phyloP scores from a whole-genome alignment of 2,113 vertebrate genomes.

The Taxidea taxus region DNA sequence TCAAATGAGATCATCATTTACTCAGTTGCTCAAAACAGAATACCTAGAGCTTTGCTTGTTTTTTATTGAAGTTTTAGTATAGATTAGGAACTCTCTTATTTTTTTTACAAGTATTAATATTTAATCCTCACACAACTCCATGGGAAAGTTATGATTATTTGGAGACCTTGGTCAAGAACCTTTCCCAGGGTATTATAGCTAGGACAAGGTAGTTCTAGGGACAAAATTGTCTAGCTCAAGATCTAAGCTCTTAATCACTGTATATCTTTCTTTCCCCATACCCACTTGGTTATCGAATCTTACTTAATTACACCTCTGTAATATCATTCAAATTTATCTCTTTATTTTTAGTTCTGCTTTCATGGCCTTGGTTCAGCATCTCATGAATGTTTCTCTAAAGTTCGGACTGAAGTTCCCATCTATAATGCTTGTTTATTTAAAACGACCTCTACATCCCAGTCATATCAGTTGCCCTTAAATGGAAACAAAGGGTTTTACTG shows the following conservation, averaged over 20 bases:
- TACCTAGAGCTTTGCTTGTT: neutral
- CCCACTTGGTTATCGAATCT: neutral
- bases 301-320: neutral
- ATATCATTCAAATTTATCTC: neutral
- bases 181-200: neutral
- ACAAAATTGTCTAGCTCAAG: neutral
- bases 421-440: neutral
- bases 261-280: neutral
- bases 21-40: neutral
- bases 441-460: neutral
- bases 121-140: neutral
- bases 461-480: neutral
- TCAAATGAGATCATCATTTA: neutral
- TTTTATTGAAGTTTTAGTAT: neutral
- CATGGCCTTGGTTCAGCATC: neutral
- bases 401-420: neutral
- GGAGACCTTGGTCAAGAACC: neutral
- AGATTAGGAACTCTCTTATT: neutral
- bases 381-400: neutral
- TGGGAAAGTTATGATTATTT: neutral
- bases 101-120: neutral
- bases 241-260: neutral
- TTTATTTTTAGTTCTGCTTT: neutral
- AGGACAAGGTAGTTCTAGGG: neutral
- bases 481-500: neutral